Evolutionary conservation across 2,797 vertebrate species (phyloP).

Genomic region (Peromyscus aztecus): DNA sequence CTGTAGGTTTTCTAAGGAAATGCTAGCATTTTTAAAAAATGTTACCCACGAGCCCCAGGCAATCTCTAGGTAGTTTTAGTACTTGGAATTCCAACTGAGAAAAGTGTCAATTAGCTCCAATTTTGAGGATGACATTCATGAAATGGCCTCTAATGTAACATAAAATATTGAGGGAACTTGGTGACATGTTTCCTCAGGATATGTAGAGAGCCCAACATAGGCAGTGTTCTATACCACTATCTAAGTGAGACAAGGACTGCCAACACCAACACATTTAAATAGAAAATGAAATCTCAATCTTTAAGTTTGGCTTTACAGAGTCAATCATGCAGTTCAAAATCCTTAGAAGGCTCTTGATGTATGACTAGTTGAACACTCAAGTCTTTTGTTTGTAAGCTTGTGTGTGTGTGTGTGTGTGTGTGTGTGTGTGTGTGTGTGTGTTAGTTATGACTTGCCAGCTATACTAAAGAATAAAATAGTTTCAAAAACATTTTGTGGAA

Average conservation of each 20-base stretch:
- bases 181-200: conserved; percentile 51
- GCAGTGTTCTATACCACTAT: neutral
- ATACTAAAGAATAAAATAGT: neutral
- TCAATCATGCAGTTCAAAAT: neutral
- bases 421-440: neutral
- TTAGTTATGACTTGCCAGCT: neutral
- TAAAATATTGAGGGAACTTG: conserved; percentile 19
- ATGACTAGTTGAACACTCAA: neutral
- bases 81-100: conserved; percentile 61
- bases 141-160: conserved; percentile 45
- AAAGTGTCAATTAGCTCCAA: conserved; percentile 66
- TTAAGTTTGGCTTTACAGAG: conserved; percentile 21
- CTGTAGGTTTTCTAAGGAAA: conserved; percentile 10
- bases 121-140: conserved; percentile 72
- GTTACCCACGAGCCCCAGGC: neutral
- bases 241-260: conserved; percentile 31
- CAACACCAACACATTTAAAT: conserved; percentile 34
- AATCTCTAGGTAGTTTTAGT: conserved; percentile 32
- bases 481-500: neutral
- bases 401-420: no score
- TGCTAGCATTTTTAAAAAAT: neutral
- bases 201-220: neutral
- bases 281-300: conserved; percentile 32
- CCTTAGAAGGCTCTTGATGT: neutral
- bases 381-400: neutral